These are phyloP conservation scores for Apodemia hepburni DNA, from an alignment of 2,888 invertebrate species.

Conservation along the genomic window DNA sequence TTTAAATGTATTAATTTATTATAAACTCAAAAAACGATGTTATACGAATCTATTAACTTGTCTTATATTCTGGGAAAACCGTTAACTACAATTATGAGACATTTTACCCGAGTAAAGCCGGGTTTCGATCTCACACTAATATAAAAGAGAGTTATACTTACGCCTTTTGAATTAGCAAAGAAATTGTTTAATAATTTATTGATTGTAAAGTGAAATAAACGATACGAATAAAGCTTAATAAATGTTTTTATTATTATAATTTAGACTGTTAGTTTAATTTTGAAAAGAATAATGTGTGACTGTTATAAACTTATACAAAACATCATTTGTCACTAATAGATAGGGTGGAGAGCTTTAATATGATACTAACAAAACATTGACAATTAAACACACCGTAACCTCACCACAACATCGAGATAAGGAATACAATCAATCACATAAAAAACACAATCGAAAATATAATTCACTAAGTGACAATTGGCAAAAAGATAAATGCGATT, in stretches of 20 bases:
- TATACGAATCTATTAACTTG: no score
- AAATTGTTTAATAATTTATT: no score
- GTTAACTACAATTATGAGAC: no score
- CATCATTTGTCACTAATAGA: conserved; percentile 32
- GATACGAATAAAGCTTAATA: no score
- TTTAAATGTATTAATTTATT: no score
- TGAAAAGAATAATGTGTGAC: conserved; percentile 1
- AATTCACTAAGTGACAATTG: conserved; percentile 44
- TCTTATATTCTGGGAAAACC: no score
- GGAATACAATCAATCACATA: conserved; percentile 55
- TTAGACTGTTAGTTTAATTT: background rate
- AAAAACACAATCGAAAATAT: conserved; percentile 42
- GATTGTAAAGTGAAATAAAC: no score
- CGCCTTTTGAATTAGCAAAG: background rate
- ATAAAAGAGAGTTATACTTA: no score
- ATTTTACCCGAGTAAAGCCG: no score
- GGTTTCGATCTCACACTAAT: no score
- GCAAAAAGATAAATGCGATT: conserved; percentile 47
- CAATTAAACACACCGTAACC: conserved; percentile 51
- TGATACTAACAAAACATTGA: conserved; percentile 26
- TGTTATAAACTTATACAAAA: conserved; percentile 16
- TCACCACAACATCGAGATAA: conserved; percentile 59
- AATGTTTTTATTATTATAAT: background rate
- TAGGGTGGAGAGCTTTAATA: conserved; percentile 28
- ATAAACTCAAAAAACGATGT: no score